Conservation (phyloP, 2,888 invertebrate species). For the Cerceris ruficornis region DNA sequence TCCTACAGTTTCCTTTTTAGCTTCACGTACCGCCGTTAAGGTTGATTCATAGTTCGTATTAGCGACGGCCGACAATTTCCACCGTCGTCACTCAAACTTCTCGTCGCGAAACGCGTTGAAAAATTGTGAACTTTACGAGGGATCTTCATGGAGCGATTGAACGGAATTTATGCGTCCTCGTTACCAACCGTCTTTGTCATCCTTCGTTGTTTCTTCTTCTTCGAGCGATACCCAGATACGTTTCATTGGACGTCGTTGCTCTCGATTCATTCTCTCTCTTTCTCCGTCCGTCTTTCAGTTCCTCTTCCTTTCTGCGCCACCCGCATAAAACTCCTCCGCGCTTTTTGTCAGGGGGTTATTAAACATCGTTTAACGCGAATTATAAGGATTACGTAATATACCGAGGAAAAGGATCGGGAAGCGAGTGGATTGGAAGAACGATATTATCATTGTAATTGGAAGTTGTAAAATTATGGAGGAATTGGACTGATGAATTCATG, state of each 20-base stretch:
- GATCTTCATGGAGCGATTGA: neutral
- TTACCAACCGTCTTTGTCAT: conserved; percentile 20
- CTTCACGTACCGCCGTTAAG: neutral
- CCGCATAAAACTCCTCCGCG: conserved; percentile 33
- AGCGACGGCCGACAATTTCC: conserved; percentile 40
- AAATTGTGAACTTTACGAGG: conserved; percentile 51
- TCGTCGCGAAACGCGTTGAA: conserved; percentile 28
- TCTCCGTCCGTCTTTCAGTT: conserved; percentile 14
- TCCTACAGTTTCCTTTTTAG: conserved; percentile 23
- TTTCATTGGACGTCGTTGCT: conserved; percentile 58
- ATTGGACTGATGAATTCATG: no score
- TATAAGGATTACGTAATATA: conserved; percentile 43
- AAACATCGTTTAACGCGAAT: neutral
- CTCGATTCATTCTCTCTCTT: conserved; percentile 10
- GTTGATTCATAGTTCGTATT: conserved; percentile 15
- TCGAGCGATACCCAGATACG: conserved; percentile 15
- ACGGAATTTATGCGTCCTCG: no score
- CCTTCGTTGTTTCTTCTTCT: no score
- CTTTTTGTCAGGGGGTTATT: neutral
- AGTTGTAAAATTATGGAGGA: neutral
- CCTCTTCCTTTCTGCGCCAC: conserved; percentile 28
- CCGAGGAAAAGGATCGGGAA: conserved; percentile 19
- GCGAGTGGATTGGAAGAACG: neutral
- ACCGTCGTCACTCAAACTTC: conserved; percentile 33
- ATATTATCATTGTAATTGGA: neutral